A percentile compares a stretch with the other conserved stretches of the same genome.
These are phyloP conservation scores for Pungitius pungitius DNA, from an alignment of 2,113 vertebrate genomes.

Conservation along the genomic window DNA sequence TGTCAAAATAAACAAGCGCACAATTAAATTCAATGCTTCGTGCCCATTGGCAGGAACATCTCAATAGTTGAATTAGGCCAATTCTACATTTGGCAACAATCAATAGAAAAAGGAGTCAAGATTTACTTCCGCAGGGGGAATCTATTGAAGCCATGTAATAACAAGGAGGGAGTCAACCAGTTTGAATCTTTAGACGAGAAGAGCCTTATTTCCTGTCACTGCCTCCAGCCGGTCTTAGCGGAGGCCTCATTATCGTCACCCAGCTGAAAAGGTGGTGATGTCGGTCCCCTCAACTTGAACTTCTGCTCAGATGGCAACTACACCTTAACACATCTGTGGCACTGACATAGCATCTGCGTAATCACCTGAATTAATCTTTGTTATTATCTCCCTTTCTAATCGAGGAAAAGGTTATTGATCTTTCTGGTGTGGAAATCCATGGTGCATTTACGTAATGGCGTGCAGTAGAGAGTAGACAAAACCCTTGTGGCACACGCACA, in stretches of 20 bases:
- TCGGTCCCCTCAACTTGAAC: slow-evolving; percentile 52
- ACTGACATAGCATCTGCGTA: slow-evolving; percentile 44
- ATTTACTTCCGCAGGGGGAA: slow-evolving; percentile 1
- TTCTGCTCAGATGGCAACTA: slow-evolving; percentile 25
- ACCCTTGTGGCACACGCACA: slow-evolving; percentile 36
- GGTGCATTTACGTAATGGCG: slow-evolving; percentile 62
- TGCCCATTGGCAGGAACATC: slow-evolving; percentile 2
- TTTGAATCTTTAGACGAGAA: slow-evolving; percentile 35
- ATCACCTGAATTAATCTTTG: slow-evolving; percentile 60
- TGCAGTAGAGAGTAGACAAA: slow-evolving; percentile 52
- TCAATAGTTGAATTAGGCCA: slow-evolving; percentile 16
- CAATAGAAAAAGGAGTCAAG: slow-evolving; percentile 23
- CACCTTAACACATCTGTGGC: slow-evolving; percentile 22
- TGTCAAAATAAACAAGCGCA: background rate
- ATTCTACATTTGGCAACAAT: slow-evolving; percentile 22
- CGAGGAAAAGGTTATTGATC: slow-evolving; percentile 64
- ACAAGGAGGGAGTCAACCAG: slow-evolving; percentile 15
- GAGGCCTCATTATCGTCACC: slow-evolving; percentile 32
- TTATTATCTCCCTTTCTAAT: slow-evolving; percentile 59
- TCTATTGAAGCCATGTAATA: slow-evolving; percentile 23
- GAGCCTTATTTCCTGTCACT: slow-evolving; percentile 33
- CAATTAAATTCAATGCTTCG: background rate
- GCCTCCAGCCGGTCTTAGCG: slow-evolving; percentile 21
- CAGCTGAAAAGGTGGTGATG: slow-evolving; percentile 36
- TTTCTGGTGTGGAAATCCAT: slow-evolving; percentile 40